These are phyloP conservation scores for Oncorhynchus masou DNA, from an alignment of 2,113 vertebrate genomes.

Conservation along the genomic window DNA sequence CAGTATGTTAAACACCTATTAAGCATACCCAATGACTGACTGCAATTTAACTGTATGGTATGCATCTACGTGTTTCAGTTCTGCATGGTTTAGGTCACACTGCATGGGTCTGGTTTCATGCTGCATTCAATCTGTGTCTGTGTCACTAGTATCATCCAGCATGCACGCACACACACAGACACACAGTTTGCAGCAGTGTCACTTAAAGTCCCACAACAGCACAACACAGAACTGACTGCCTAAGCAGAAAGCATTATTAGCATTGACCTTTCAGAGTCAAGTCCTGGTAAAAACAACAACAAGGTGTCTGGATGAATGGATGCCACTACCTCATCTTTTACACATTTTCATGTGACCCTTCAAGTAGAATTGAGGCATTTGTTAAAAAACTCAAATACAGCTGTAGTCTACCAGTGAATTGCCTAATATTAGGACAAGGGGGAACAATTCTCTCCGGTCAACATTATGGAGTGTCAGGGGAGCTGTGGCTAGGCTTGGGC, in stretches of 20 bases:
- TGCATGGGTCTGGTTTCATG: too few relatives aligned
- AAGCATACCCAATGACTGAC: neutral
- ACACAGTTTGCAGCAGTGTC: constrained; percentile 33
- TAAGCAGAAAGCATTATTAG: constrained; percentile 40
- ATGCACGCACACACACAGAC: constrained; percentile 1
- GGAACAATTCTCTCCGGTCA: too few relatives aligned
- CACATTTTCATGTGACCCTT: neutral
- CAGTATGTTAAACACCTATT: neutral
- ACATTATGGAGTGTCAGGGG: too few relatives aligned
- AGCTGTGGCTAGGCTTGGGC: too few relatives aligned
- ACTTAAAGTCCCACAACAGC: constrained; percentile 27
- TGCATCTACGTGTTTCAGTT: neutral
- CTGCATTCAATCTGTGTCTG: too few relatives aligned
- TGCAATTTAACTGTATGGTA: neutral
- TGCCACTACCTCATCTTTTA: constrained; percentile 4
- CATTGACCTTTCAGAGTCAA: constrained; percentile 40
- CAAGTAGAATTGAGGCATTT: neutral
- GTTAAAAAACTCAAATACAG: too few relatives aligned
- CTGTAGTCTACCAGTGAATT: too few relatives aligned
- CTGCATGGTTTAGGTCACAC: too few relatives aligned
- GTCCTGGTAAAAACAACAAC: neutral
- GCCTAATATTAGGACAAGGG: too few relatives aligned
- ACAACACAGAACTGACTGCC: constrained; percentile 28
- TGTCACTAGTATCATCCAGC: neutral
- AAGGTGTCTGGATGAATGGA: constrained; percentile 9